phyloP scores from a whole-genome alignment of 2,797 vertebrate species.

The Pantherophis alleghaniensis region DNA sequence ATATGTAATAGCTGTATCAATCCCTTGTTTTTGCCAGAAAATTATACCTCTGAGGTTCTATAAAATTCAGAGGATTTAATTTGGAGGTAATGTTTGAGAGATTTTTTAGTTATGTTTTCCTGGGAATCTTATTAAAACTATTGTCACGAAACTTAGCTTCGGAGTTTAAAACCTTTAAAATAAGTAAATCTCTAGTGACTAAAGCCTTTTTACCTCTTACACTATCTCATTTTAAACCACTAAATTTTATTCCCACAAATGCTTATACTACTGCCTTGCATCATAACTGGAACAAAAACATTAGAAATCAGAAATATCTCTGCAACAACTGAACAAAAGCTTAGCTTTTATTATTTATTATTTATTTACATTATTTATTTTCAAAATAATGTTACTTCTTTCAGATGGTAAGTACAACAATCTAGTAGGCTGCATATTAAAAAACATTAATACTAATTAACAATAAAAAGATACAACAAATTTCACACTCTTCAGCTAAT shows the following conservation, averaged over 20 bases:
- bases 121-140: background rate
- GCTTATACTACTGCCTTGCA: constrained; percentile 22
- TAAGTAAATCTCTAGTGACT: background rate
- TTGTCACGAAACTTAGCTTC: background rate
- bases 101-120: background rate
- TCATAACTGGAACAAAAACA: background rate
- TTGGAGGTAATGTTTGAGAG: background rate
- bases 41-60: background rate
- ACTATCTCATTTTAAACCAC: accelerated
- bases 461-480: constrained; percentile 2
- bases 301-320: background rate
- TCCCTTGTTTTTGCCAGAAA: background rate
- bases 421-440: background rate
- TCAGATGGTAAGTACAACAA: constrained; percentile 9
- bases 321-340: background rate
- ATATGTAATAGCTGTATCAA: background rate
- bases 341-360: background rate
- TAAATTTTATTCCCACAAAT: background rate
- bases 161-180: background rate
- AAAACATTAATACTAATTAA: constrained; percentile 25
- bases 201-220: background rate
- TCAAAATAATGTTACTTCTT: constrained; percentile 22
- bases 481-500: constrained; percentile 42
- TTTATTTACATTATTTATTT: background rate
- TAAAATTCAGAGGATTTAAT: background rate